Evolutionary conservation across 2,113 vertebrate genomes (phyloP).

Genomic region (Alligator sinensis): DNA sequence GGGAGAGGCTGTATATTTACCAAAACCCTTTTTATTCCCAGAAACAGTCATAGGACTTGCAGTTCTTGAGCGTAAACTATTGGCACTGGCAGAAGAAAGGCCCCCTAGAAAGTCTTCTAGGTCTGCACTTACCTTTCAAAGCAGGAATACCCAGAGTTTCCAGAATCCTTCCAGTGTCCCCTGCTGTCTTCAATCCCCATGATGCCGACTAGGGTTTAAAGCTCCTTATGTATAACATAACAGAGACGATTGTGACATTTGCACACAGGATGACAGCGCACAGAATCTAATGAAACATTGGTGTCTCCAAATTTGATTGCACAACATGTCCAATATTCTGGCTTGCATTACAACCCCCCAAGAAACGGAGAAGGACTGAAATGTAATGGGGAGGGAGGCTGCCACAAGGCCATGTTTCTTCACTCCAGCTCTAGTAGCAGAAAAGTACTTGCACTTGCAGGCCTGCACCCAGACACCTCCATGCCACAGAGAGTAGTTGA

Average conservation of each 20-base stretch:
- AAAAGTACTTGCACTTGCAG: background rate
- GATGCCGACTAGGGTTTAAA: background rate
- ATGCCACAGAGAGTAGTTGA: background rate
- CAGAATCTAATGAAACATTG: too few species aligned
- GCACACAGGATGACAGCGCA: too few species aligned
- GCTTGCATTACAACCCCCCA: background rate
- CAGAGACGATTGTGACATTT: fast-evolving
- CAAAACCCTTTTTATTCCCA: background rate
- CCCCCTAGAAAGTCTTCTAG: background rate
- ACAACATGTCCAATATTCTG: background rate
- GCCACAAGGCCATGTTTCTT: background rate
- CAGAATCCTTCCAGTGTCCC: background rate
- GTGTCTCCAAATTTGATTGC: background rate
- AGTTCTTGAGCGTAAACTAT: background rate
- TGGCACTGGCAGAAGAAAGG: background rate
- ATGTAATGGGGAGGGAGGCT: background rate
- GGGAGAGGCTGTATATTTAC: background rate
- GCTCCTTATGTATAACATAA: background rate
- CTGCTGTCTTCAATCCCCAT: background rate
- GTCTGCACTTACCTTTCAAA: background rate
- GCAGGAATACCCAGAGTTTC: too few species aligned
- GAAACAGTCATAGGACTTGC: background rate
- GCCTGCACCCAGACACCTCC: background rate
- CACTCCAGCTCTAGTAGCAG: background rate
- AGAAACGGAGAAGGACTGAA: background rate